phyloP scores from a whole-genome alignment of 2,113 vertebrate genomes.

The Himantopus leucocephalus region DNA sequence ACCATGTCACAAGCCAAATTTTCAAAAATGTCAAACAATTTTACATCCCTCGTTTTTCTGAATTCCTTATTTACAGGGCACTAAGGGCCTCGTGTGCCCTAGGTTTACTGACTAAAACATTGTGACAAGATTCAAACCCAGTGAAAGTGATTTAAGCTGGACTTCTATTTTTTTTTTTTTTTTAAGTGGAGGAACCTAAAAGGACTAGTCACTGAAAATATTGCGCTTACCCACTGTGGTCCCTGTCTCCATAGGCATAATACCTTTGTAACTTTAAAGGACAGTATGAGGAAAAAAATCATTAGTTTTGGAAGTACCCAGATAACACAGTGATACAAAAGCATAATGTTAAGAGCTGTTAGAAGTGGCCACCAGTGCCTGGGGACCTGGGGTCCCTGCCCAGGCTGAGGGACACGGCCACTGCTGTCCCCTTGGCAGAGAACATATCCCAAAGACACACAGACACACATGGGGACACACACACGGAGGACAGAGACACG shows the following conservation, averaged over 20 bases:
- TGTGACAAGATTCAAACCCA: background rate
- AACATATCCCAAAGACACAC: background rate
- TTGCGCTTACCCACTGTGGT: background rate
- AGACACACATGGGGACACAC: background rate
- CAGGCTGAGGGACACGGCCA: background rate
- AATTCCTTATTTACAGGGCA: background rate
- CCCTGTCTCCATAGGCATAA: background rate
- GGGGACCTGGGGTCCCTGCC: background rate
- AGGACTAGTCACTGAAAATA: background rate
- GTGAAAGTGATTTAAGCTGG: background rate
- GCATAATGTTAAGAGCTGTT: background rate
- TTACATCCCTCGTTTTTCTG: background rate
- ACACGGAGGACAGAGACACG: rapidly evolving
- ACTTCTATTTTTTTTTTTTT: background rate
- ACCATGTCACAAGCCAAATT: slow-evolving; percentile 4
- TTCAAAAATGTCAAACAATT: slow-evolving; percentile 23
- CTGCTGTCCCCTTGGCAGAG: background rate
- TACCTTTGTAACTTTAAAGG: background rate
- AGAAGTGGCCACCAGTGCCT: background rate
- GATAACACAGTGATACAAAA: background rate
- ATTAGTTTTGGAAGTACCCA: background rate
- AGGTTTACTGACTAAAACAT: background rate
- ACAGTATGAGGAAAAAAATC: background rate
- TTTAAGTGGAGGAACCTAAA: background rate
- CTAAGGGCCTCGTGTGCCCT: background rate